Conservation (phyloP, 2,888 invertebrate species). For the Melangyna quadrimaculata region DNA sequence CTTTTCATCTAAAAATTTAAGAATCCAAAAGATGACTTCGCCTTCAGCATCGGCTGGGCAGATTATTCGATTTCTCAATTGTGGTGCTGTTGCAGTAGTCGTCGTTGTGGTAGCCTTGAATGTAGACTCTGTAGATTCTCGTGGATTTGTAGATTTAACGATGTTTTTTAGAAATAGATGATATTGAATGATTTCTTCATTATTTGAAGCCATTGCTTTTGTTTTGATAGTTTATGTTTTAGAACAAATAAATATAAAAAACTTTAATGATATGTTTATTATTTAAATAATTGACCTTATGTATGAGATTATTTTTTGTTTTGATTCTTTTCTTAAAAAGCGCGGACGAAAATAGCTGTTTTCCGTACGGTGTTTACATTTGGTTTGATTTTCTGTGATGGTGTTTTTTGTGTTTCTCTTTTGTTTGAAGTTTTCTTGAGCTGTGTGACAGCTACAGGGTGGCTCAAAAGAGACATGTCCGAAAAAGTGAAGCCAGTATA, state of each 20-base stretch:
- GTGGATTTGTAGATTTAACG: conserved; percentile 18
- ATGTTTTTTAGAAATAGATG: conserved; percentile 54
- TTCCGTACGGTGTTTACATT: conserved; percentile 49
- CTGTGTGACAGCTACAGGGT: neutral
- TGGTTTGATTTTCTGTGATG: conserved; percentile 13
- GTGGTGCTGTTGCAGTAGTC: neutral
- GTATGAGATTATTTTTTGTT: conserved; percentile 31
- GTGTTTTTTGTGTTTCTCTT: conserved; percentile 33
- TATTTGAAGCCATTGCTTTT: conserved; percentile 48
- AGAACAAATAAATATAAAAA: conserved; percentile 11
- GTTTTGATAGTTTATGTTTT: neutral
- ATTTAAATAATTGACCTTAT: conserved; percentile 19
- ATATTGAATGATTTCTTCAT: conserved; percentile 61
- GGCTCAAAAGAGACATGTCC: neutral
- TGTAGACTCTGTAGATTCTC: conserved; percentile 25
- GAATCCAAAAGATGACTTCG: conserved; percentile 59
- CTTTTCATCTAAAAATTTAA: conserved; percentile 58
- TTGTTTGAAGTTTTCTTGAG: neutral
- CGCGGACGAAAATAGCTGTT: conserved; percentile 36
- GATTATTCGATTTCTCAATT: conserved; percentile 33
- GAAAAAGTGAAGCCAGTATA: neutral
- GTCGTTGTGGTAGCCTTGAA: conserved; percentile 1
- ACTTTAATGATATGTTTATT: conserved; percentile 7
- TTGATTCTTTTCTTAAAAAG: conserved; percentile 18
- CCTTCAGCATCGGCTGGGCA: conserved; percentile 42